These are phyloP conservation scores for Philereme transversata DNA, from an alignment of 2,888 invertebrate species.

Conservation along the genomic window DNA sequence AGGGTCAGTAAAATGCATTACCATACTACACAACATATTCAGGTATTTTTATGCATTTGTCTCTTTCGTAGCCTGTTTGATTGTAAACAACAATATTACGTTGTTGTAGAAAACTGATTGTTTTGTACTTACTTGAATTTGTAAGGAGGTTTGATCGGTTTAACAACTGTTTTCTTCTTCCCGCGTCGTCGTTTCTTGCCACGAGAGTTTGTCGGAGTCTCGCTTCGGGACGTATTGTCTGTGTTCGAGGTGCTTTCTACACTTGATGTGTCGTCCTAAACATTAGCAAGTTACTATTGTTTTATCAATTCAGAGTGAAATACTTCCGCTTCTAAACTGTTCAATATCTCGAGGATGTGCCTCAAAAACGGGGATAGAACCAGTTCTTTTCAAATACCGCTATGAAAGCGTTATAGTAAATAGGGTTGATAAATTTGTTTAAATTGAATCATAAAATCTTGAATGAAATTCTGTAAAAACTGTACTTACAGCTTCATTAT, in stretches of 20 bases:
- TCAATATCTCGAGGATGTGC: neutral
- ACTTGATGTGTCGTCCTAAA: conserved; percentile 90
- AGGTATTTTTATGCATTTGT: too few species aligned
- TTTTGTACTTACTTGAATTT: conserved; percentile 87
- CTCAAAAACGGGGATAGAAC: neutral
- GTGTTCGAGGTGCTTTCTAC: conserved; percentile 92
- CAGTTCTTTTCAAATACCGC: neutral
- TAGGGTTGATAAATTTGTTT: too few species aligned
- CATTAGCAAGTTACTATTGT: conserved; percentile 11
- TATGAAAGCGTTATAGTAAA: neutral
- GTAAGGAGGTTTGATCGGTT: conserved; percentile 89
- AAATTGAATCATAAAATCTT: neutral
- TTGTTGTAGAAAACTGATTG: too few species aligned
- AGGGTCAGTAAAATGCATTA: too few species aligned
- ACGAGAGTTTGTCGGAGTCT: conserved; percentile 89
- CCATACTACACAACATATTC: too few species aligned
- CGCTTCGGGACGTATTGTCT: conserved; percentile 91
- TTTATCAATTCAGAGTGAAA: neutral
- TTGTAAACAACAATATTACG: too few species aligned
- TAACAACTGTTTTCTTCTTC: conserved; percentile 80
- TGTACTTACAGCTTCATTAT: conserved; percentile 78
- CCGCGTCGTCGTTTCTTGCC: conserved; percentile 83
- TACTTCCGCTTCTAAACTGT: neutral
- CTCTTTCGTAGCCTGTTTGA: too few species aligned
- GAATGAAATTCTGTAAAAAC: conserved; percentile 2